Percentiles rank a stretch among this genome's conserved stretches.
These are phyloP conservation scores for Elgonia sp. DNA, from an alignment of 2,888 invertebrate species.

Conservation along the genomic window DNA sequence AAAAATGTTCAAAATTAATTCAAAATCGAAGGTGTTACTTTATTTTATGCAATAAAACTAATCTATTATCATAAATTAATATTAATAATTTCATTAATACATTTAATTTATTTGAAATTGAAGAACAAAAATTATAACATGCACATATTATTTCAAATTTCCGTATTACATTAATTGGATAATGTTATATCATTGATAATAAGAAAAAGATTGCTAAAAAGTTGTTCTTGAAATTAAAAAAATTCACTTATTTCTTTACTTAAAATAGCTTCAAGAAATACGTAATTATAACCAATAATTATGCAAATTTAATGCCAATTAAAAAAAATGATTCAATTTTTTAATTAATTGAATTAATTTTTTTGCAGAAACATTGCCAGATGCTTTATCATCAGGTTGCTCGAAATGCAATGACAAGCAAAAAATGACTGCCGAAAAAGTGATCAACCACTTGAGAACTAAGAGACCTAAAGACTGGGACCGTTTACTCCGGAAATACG, in stretches of 20 bases:
- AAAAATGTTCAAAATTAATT: no score
- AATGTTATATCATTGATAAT: slow-evolving; percentile 1
- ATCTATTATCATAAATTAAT: no score
- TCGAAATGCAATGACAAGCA: slow-evolving; percentile 90
- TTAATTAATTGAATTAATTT: background rate
- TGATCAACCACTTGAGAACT: slow-evolving; percentile 90
- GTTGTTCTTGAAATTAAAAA: slow-evolving; percentile 28
- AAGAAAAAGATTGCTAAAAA: background rate
- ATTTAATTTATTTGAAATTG: no score
- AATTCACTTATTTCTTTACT: background rate
- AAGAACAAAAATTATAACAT: no score
- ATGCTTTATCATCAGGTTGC: slow-evolving; percentile 91
- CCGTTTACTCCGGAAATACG: slow-evolving; percentile 90
- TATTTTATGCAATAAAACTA: no score
- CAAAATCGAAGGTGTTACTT: no score
- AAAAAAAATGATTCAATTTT: no score
- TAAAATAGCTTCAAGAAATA: background rate
- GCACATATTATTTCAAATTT: background rate
- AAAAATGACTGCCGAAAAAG: slow-evolving; percentile 90
- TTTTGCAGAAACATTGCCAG: slow-evolving; percentile 89
- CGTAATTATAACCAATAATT: background rate
- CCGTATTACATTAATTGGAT: background rate
- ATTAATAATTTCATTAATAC: no score
- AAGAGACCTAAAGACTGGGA: slow-evolving; percentile 91
- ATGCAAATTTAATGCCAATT: no score